Evolutionary conservation across 2,797 vertebrate species (phyloP).

Genomic region (Galagoides demidoff): DNA sequence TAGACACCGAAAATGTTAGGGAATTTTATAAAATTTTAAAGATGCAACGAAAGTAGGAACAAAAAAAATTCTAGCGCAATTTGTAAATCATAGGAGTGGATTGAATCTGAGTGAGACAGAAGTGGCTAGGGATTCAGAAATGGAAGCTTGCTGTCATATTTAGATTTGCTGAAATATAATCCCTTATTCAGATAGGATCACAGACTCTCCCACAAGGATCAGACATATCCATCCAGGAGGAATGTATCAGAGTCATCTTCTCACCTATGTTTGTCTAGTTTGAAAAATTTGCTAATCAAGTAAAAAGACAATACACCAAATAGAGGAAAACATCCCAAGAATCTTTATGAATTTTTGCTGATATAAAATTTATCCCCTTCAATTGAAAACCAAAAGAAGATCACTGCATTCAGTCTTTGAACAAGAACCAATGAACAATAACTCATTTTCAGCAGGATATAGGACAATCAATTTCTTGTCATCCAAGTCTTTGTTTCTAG

Average conservation of each 20-base stretch:
- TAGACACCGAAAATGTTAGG: background rate
- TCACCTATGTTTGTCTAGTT: background rate
- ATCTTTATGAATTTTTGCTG: conserved; percentile 55
- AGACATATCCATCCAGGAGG: background rate
- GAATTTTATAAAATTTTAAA: background rate
- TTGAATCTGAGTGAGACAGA: background rate
- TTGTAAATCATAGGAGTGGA: background rate
- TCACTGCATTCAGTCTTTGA: conserved; percentile 19
- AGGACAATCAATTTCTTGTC: conserved; percentile 41
- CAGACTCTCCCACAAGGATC: background rate
- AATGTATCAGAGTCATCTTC: background rate
- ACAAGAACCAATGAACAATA: conserved; percentile 62
- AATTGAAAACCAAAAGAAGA: conserved; percentile 40
- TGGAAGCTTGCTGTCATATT: background rate
- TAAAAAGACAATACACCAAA: background rate
- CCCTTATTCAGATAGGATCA: background rate
- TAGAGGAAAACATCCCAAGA: background rate
- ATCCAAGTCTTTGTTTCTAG: background rate
- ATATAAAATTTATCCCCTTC: conserved; percentile 33
- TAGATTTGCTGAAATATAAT: conserved; percentile 28
- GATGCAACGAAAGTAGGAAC: background rate
- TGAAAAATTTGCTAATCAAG: background rate
- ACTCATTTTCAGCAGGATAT: conserved; percentile 48
- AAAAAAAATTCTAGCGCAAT: background rate
- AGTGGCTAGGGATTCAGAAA: background rate